These are phyloP conservation scores for Threskiornis aethiopicus DNA, from an alignment of 2,797 vertebrate species.

Conservation along the genomic window DNA sequence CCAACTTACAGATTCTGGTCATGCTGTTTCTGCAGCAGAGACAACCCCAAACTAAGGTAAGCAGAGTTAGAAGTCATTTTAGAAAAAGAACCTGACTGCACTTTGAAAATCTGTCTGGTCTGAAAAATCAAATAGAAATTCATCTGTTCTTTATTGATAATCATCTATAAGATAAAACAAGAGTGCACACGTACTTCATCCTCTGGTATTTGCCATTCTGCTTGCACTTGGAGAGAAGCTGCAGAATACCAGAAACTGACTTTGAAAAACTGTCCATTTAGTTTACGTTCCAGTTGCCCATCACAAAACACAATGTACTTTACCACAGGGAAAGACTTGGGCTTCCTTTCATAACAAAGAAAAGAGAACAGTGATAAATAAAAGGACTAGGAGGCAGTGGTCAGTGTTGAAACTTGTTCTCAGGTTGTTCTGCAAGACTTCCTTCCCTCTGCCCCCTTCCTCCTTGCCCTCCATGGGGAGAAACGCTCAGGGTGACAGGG, in stretches of 20 bases:
- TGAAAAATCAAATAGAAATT: not conserved
- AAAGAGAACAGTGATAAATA: slow-evolving; percentile 6
- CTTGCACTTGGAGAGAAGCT: not conserved
- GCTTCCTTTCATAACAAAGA: not conserved
- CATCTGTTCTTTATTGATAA: not conserved
- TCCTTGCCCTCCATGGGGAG: not conserved
- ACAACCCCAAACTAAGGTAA: not conserved
- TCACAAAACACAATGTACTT: not conserved
- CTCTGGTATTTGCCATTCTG: not conserved
- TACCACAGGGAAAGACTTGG: not conserved
- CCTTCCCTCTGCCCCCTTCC: not conserved
- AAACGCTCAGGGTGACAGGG: not conserved
- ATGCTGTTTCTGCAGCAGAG: not conserved
- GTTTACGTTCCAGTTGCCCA: not conserved
- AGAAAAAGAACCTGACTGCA: not conserved
- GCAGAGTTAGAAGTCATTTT: not conserved
- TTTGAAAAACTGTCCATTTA: not conserved
- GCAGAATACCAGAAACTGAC: not conserved
- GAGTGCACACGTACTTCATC: not conserved
- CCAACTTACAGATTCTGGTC: not conserved
- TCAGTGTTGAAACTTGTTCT: slow-evolving; percentile 39
- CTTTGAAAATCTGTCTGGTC: not conserved
- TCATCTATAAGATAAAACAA: not conserved
- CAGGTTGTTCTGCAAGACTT: slow-evolving; percentile 34
- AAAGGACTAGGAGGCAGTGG: not conserved